Percentiles rank a stretch among this genome's conserved stretches.
phyloP scores from a whole-genome alignment of 2,113 vertebrate genomes.

The Trichechus manatus region DNA sequence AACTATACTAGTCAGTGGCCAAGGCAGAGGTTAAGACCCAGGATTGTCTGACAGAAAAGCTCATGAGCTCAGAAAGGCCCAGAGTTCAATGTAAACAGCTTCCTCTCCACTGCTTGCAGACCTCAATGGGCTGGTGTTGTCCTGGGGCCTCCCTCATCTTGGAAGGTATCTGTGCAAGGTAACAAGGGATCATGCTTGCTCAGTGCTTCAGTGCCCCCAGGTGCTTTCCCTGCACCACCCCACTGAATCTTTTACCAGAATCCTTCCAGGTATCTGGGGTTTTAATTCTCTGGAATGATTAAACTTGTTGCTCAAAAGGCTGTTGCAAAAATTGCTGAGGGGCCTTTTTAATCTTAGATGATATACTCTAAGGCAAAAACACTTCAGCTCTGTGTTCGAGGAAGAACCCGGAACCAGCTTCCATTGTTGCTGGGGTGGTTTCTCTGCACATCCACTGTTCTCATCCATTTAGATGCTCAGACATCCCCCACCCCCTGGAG shows the following conservation, averaged over 20 bases:
- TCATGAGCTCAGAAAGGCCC: not conserved
- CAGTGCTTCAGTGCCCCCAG: accelerated
- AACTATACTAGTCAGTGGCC: not conserved
- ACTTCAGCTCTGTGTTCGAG: not conserved
- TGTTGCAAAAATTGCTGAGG: not conserved
- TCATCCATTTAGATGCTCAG: not conserved
- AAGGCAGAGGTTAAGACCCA: not conserved
- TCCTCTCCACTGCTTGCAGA: not conserved
- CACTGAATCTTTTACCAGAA: accelerated
- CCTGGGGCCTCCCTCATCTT: too few relatives aligned
- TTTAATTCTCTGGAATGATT: conserved; percentile 34
- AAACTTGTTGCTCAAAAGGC: not conserved
- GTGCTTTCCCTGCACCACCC: accelerated
- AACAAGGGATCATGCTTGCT: not conserved
- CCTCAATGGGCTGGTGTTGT: not conserved
- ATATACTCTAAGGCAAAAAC: not conserved
- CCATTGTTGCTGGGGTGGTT: not conserved
- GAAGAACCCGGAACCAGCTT: not conserved
- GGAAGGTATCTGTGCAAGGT: not conserved
- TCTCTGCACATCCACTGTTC: not conserved
- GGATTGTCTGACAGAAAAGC: not conserved
- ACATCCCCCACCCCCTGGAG: not conserved
- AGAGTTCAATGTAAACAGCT: not conserved
- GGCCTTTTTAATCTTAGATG: not conserved
- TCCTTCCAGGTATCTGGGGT: not conserved